Evolutionary conservation across 2,113 vertebrate species (phyloP).

Genomic region (Sitta europaea): DNA sequence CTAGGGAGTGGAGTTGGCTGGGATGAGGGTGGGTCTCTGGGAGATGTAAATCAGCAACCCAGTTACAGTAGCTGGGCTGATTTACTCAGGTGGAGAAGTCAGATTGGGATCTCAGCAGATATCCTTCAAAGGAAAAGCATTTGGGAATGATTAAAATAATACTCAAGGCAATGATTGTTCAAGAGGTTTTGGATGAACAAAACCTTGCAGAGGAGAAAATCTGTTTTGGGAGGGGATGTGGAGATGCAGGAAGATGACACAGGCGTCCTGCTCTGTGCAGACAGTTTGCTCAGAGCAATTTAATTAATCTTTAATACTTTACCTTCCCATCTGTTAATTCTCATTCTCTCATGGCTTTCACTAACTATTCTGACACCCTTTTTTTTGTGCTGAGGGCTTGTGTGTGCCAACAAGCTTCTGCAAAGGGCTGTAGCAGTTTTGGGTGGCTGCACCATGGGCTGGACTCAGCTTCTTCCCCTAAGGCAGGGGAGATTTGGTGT

Average conservation of each 20-base stretch:
- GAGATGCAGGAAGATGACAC: neutral
- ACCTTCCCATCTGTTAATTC: neutral
- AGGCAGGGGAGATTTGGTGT: neutral
- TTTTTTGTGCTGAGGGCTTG: accelerated
- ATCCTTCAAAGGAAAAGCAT: neutral
- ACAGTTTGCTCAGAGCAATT: neutral
- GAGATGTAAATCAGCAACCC: neutral
- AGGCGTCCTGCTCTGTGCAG: neutral
- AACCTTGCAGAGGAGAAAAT: neutral
- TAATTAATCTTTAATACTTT: neutral
- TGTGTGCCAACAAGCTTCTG: neutral
- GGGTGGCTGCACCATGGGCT: neutral
- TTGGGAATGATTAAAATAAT: neutral
- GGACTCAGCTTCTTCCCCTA: neutral
- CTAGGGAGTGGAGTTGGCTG: neutral
- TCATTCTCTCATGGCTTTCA: neutral
- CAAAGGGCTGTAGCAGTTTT: neutral
- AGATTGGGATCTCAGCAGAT: neutral
- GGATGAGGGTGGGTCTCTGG: neutral
- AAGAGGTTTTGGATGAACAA: neutral
- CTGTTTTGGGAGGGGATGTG: neutral
- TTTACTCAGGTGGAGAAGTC: neutral
- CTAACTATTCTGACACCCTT: neutral
- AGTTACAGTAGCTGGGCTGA: neutral
- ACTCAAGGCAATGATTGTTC: neutral